These are phyloP conservation scores for Diplogasteroides magnus DNA, from an alignment of 1,140 invertebrate genomes.

Conservation along the genomic window DNA sequence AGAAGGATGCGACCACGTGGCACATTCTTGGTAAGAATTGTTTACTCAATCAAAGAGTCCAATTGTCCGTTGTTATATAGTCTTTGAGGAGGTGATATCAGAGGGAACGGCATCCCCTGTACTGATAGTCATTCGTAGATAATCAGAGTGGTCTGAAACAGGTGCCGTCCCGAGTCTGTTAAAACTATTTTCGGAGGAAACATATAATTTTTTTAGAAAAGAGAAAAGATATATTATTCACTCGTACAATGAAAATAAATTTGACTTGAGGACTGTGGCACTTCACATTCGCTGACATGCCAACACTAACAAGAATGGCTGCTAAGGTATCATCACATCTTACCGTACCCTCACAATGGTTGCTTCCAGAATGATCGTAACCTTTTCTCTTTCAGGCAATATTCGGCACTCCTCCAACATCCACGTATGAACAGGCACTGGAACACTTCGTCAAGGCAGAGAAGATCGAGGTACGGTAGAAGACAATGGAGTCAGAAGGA, in stretches of 20 bases:
- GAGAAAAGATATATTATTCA: too few species aligned
- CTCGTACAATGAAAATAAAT: too few species aligned
- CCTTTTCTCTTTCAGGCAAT: conserved; percentile 34
- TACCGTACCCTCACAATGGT: background rate
- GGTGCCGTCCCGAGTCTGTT: too few species aligned
- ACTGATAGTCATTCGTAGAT: too few species aligned
- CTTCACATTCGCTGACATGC: conserved; percentile 48
- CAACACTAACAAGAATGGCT: conserved; percentile 30
- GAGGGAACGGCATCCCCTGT: too few species aligned
- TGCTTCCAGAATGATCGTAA: too few species aligned
- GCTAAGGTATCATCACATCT: conserved; percentile 26
- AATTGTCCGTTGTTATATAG: too few species aligned
- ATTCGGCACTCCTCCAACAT: conserved; percentile 43
- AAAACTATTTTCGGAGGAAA: too few species aligned
- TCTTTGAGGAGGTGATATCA: too few species aligned
- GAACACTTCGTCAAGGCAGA: conserved; percentile 49
- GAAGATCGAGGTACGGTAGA: conserved; percentile 27
- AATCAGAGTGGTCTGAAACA: too few species aligned
- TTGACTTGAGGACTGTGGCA: conserved; percentile 53
- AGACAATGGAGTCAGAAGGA: background rate
- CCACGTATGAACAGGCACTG: conserved; percentile 51
- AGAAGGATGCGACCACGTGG: conserved; percentile 51
- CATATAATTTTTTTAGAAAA: too few species aligned
- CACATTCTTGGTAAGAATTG: conserved; percentile 43
- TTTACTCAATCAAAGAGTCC: too few species aligned